A percentile compares a stretch with the other conserved stretches of the same genome.
phyloP scores from a whole-genome alignment of 2,888 invertebrate species.

The Epinotia bilunana region DNA sequence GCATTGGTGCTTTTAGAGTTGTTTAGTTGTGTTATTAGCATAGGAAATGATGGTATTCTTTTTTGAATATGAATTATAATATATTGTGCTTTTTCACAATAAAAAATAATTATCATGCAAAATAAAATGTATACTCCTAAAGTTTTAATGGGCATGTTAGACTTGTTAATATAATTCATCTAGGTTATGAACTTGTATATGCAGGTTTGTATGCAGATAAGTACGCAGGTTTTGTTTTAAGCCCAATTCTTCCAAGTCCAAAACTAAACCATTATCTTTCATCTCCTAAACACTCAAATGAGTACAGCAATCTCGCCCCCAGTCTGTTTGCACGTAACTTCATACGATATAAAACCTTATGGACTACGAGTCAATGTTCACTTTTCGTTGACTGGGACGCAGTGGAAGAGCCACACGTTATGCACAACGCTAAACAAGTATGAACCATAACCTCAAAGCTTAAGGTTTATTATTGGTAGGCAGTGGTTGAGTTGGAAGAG shows the following conservation, averaged over 20 bases:
- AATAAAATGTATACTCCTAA: too few species aligned
- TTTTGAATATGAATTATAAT: too few species aligned
- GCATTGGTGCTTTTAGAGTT: too few species aligned
- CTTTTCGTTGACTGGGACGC: background rate
- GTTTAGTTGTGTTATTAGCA: too few species aligned
- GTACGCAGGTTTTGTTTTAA: conserved; percentile 42
- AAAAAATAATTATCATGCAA: too few species aligned
- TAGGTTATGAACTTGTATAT: background rate
- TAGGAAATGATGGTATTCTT: too few species aligned
- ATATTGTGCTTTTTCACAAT: too few species aligned
- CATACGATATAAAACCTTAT: conserved; percentile 8
- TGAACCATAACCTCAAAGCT: background rate
- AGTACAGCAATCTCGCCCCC: conserved; percentile 45
- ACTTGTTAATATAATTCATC: background rate
- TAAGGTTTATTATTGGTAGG: background rate
- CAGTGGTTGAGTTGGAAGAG: conserved; percentile 3
- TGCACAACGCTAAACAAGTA: background rate
- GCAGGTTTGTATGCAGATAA: too few species aligned
- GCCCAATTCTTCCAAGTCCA: conserved; percentile 39
- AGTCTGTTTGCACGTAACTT: conserved; percentile 20
- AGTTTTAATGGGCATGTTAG: background rate
- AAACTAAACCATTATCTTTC: conserved; percentile 52
- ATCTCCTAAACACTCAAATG: conserved; percentile 53
- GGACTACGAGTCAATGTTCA: background rate
- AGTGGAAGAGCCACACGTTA: conserved; percentile 1